Conservation (phyloP, 2,113 vertebrate species). For the Psephotus haematonotus region DNA sequence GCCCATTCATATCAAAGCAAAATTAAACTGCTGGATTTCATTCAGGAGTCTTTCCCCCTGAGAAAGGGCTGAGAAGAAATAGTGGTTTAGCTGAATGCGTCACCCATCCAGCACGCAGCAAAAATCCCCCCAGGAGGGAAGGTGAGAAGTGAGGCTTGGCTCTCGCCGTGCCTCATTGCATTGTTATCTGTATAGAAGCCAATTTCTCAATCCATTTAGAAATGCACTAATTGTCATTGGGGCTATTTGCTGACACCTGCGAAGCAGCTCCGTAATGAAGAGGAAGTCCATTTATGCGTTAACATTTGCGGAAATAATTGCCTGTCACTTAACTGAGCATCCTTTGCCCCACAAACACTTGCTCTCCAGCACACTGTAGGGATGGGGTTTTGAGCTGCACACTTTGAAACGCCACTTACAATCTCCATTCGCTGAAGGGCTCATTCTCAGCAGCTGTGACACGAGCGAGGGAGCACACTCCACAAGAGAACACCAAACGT, state of each 20-base stretch:
- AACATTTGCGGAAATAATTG: slow-evolving; percentile 42
- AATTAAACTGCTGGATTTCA: slow-evolving; percentile 48
- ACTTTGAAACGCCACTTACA: not conserved
- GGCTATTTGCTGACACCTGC: slow-evolving; percentile 29
- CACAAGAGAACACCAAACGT: not conserved
- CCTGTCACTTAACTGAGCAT: slow-evolving; percentile 34
- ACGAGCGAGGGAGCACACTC: not conserved
- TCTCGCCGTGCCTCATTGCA: not conserved
- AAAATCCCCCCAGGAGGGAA: not conserved
- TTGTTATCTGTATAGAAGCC: not conserved
- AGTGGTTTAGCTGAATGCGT: not conserved
- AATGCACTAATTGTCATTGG: slow-evolving; percentile 47
- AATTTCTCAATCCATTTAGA: slow-evolving; percentile 20
- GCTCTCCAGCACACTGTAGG: not conserved
- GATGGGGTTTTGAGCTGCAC: not conserved
- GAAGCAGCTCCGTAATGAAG: slow-evolving; percentile 50
- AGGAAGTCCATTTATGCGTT: slow-evolving; percentile 56
- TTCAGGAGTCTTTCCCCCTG: not conserved
- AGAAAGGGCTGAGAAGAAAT: slow-evolving; percentile 18
- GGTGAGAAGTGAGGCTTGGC: slow-evolving; percentile 3
- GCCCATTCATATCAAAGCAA: not conserved
- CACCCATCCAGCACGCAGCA: not conserved
- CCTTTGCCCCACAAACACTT: slow-evolving; percentile 45
- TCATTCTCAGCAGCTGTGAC: not conserved
- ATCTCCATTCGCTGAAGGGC: slow-evolving; percentile 17